phyloP scores from a whole-genome alignment of 2,113 vertebrate genomes.

The Hassar affinis region DNA sequence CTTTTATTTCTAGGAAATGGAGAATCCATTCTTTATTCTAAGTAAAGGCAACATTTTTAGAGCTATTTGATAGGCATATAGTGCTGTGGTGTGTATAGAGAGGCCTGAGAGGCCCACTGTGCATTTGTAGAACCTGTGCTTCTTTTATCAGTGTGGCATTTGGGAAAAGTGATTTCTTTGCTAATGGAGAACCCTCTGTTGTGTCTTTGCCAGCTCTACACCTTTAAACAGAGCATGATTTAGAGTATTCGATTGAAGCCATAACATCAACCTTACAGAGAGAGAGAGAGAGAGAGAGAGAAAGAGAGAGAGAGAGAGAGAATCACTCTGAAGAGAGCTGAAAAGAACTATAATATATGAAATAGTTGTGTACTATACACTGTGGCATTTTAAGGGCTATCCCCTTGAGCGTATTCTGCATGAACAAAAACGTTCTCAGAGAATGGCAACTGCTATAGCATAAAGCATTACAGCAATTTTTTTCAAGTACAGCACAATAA shows the following conservation, averaged over 20 bases:
- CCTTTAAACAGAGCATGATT: slow-evolving; percentile 70
- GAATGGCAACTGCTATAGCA: neutral
- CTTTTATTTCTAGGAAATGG: slow-evolving; percentile 51
- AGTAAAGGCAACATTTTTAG: slow-evolving; percentile 59
- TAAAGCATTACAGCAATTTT: slow-evolving; percentile 6
- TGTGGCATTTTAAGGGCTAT: slow-evolving; percentile 33
- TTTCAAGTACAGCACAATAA: neutral
- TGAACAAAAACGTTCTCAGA: slow-evolving; percentile 20
- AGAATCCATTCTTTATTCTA: slow-evolving; percentile 58
- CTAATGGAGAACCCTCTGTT: slow-evolving; percentile 66
- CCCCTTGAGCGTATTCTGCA: slow-evolving; percentile 45
- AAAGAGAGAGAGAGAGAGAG: slow-evolving; percentile 56
- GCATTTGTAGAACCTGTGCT: slow-evolving; percentile 66
- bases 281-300: slow-evolving; percentile 53
- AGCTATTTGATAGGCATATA: slow-evolving; percentile 55
- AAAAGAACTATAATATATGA: slow-evolving; percentile 60
- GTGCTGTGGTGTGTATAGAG: slow-evolving; percentile 60
- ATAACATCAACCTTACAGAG: slow-evolving; percentile 70
- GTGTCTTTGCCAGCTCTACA: slow-evolving; percentile 54
- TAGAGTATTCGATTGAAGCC: slow-evolving; percentile 70
- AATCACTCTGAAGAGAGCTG: slow-evolving; percentile 59
- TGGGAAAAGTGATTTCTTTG: slow-evolving; percentile 70
- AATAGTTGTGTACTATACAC: slow-evolving; percentile 50
- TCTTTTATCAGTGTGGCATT: slow-evolving; percentile 69
- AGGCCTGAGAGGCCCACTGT: slow-evolving; percentile 67